Evolutionary conservation across 92 coral and sea anemone genomes (phyloP).

Genomic region (Parazoanthus atlanticus): DNA sequence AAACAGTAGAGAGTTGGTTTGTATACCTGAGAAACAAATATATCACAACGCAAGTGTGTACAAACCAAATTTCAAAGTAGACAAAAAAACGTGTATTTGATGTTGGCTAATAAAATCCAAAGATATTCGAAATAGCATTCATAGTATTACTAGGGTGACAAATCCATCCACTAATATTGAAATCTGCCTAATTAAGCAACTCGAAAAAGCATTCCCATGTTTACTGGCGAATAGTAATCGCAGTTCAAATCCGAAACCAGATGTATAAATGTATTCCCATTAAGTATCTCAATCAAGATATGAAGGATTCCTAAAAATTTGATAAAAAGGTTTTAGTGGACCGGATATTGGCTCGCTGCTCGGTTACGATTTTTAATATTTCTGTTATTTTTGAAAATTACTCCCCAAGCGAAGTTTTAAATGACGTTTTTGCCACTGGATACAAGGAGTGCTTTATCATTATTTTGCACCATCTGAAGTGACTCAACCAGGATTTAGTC

Average conservation of each 20-base stretch:
- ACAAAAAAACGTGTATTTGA: not conserved
- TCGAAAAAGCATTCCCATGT: not conserved
- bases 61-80: not conserved
- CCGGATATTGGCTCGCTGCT: constrained; percentile 11
- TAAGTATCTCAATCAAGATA: not conserved
- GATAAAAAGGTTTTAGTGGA: not conserved
- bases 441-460: not conserved
- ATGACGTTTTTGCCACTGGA: not conserved
- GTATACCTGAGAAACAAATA: not conserved
- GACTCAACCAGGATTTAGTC: not conserved
- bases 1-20: not conserved
- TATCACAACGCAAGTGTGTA: not conserved
- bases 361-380: not conserved
- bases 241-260: not conserved
- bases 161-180: not conserved
- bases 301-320: not conserved
- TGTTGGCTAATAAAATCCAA: not conserved
- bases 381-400: not conserved
- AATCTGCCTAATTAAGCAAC: not conserved
- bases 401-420: not conserved
- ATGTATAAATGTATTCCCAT: not conserved
- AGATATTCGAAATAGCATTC: not conserved
- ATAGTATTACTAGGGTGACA: not conserved
- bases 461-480: not conserved
- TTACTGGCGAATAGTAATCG: not conserved